Evolutionary conservation across 2,797 vertebrate species (phyloP).

Genomic region (Urosaurus nigricauda): DNA sequence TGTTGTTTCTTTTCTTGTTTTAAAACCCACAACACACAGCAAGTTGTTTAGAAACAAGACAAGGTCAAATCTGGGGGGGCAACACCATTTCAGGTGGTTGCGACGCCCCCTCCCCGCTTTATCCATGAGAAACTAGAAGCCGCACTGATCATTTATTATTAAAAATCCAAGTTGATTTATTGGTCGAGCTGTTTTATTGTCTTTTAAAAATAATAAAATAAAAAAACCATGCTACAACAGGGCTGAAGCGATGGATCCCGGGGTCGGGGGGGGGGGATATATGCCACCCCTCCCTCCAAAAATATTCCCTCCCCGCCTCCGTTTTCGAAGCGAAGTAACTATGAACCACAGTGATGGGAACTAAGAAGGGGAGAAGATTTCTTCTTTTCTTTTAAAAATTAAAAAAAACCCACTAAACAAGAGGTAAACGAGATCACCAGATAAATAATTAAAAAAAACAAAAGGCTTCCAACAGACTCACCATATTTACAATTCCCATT

Average conservation of each 20-base stretch:
- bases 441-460: conserved; percentile 90
- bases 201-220: conserved; percentile 71
- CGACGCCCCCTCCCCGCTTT: conserved; percentile 55
- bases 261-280: conserved; percentile 82
- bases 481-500: conserved; percentile 99
- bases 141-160: conserved; percentile 84
- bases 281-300: conserved; percentile 59
- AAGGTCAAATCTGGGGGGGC: conserved; percentile 80
- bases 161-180: conserved; percentile 85
- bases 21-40: conserved; percentile 87
- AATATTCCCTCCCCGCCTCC: conserved; percentile 85
- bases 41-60: conserved; percentile 84
- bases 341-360: conserved; percentile 97
- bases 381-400: too few relatives aligned
- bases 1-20: conserved; percentile 80
- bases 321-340: conserved; percentile 94
- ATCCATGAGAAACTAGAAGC: conserved; percentile 88
- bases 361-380: conserved; percentile 92
- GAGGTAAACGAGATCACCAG: conserved; percentile 97
- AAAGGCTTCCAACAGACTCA: conserved; percentile 97
- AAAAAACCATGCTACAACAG: conserved; percentile 96
- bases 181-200: conserved; percentile 95
- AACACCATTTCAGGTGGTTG: conserved; percentile 77
- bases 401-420: conserved; percentile 99
- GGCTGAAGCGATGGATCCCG: conserved; percentile 95